These are phyloP conservation scores for Pachyrhynchus sulphureomaculatus DNA, from an alignment of 1,140 invertebrate genomes.

Conservation along the genomic window DNA sequence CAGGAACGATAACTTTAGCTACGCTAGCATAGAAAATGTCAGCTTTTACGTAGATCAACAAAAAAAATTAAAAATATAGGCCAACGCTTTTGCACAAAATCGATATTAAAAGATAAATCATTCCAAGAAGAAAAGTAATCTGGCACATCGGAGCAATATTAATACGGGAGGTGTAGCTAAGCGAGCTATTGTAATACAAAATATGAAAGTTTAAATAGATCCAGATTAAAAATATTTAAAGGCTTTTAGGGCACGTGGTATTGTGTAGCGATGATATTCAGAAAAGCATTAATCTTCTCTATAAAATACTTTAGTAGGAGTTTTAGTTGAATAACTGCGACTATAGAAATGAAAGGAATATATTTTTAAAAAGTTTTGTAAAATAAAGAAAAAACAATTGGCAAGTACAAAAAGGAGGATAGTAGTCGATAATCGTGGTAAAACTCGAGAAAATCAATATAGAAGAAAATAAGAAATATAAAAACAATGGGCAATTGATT, in stretches of 20 bases:
- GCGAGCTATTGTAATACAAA: slow-evolving; percentile 18
- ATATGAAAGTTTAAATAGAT: slow-evolving; percentile 30
- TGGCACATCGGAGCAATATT: slow-evolving; percentile 19
- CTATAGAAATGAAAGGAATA: too few species aligned
- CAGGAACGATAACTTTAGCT: too few species aligned
- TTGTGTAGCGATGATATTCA: slow-evolving; percentile 17
- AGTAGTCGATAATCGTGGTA: too few species aligned
- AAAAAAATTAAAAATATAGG: background rate
- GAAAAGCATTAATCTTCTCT: slow-evolving; percentile 25
- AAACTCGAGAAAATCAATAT: too few species aligned
- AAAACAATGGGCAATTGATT: too few species aligned
- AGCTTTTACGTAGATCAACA: too few species aligned
- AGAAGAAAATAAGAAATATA: too few species aligned
- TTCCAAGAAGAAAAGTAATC: slow-evolving; percentile 1
- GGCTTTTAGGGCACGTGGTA: slow-evolving; percentile 17
- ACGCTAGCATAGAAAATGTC: too few species aligned
- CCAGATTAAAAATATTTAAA: slow-evolving; percentile 30
- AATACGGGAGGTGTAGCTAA: slow-evolving; percentile 17
- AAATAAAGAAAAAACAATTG: too few species aligned
- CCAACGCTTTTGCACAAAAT: background rate
- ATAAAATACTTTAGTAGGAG: background rate
- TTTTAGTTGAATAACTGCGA: too few species aligned
- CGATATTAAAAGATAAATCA: slow-evolving; percentile 5
- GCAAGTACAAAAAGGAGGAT: too few species aligned
- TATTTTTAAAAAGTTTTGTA: too few species aligned